A percentile compares a stretch with the other conserved stretches of the same genome.
Conservation (phyloP, 2,113 vertebrate genomes). For the Pachypanchax playfairii region DNA sequence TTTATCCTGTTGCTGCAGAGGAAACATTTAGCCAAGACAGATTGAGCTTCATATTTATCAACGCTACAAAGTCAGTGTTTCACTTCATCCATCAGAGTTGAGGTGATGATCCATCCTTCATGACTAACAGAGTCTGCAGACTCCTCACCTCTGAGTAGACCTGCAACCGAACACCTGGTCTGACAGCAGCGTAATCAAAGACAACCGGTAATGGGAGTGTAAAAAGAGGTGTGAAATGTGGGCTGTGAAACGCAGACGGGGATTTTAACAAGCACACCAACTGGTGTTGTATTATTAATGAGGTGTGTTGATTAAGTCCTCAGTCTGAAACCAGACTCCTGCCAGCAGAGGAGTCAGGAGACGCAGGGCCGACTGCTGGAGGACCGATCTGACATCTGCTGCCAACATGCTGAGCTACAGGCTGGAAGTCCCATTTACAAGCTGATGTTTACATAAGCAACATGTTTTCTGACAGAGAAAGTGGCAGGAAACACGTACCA, state of each 20-base stretch:
- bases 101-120: slow-evolving; percentile 10
- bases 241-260: slow-evolving; percentile 69
- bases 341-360: slow-evolving; percentile 40
- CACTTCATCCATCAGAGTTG: not conserved
- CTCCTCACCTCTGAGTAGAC: slow-evolving; percentile 2
- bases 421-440: not conserved
- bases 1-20: slow-evolving; percentile 21
- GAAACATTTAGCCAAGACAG: not conserved
- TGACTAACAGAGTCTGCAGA: not conserved
- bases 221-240: slow-evolving; percentile 63
- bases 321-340: slow-evolving; percentile 59
- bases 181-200: slow-evolving; percentile 57
- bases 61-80: not conserved
- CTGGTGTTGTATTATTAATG: slow-evolving; percentile 76
- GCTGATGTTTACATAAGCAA: not conserved
- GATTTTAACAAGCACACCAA: slow-evolving; percentile 63
- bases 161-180: slow-evolving; percentile 61
- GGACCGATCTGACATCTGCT: slow-evolving; percentile 32
- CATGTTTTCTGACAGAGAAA: not conserved
- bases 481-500: not conserved
- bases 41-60: slow-evolving; percentile 33
- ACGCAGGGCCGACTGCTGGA: slow-evolving; percentile 34
- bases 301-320: slow-evolving; percentile 61
- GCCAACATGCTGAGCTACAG: slow-evolving; percentile 3
- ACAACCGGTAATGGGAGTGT: slow-evolving; percentile 18